A percentile compares a stretch with the other conserved stretches of the same genome.
phyloP scores from a whole-genome alignment of 2,113 vertebrate species.

The Pluvianellus socialis region DNA sequence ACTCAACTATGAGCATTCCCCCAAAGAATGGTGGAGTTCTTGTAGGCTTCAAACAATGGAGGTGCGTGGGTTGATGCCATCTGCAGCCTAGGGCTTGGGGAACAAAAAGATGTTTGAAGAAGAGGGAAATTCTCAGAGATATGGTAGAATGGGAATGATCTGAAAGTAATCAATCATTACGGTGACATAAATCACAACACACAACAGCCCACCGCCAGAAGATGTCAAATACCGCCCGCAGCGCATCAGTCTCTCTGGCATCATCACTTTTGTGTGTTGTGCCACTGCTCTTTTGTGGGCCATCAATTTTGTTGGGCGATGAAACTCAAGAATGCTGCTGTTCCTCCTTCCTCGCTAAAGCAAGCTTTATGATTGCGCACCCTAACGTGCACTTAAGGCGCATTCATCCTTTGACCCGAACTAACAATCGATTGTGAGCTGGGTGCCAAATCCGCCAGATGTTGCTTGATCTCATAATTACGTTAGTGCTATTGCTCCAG shows the following conservation, averaged over 20 bases:
- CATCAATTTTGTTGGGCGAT: slow-evolving; percentile 56
- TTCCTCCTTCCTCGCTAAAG: slow-evolving; percentile 69
- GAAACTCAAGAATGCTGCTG: slow-evolving; percentile 63
- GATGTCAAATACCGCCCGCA: slow-evolving; percentile 80
- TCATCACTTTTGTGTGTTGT: slow-evolving; percentile 81
- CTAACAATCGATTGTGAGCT: slow-evolving; percentile 62
- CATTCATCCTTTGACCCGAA: slow-evolving; percentile 74
- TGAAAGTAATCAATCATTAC: slow-evolving; percentile 91
- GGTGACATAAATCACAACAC: slow-evolving; percentile 82
- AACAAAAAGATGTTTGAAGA: slow-evolving; percentile 83
- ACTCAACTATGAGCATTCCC: slow-evolving; percentile 53
- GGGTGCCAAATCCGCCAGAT: slow-evolving; percentile 81
- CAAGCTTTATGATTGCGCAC: slow-evolving; percentile 84
- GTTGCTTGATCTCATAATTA: slow-evolving; percentile 82
- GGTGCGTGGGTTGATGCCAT: slow-evolving; percentile 93
- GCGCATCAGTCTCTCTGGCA: slow-evolving; percentile 79
- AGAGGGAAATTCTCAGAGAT: slow-evolving; percentile 78
- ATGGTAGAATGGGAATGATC: slow-evolving; percentile 84
- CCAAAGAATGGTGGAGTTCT: slow-evolving; percentile 73
- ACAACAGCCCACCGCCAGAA: slow-evolving; percentile 81
- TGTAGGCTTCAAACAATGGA: slow-evolving; percentile 84
- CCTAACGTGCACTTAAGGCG: slow-evolving; percentile 71
- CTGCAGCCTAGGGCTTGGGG: slow-evolving; percentile 77
- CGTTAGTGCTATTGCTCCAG: slow-evolving; percentile 68
- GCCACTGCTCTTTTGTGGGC: slow-evolving; percentile 65